These are phyloP conservation scores for Chaetorhynchus papuensis DNA, from an alignment of 2,113 vertebrate genomes.

Conservation along the genomic window DNA sequence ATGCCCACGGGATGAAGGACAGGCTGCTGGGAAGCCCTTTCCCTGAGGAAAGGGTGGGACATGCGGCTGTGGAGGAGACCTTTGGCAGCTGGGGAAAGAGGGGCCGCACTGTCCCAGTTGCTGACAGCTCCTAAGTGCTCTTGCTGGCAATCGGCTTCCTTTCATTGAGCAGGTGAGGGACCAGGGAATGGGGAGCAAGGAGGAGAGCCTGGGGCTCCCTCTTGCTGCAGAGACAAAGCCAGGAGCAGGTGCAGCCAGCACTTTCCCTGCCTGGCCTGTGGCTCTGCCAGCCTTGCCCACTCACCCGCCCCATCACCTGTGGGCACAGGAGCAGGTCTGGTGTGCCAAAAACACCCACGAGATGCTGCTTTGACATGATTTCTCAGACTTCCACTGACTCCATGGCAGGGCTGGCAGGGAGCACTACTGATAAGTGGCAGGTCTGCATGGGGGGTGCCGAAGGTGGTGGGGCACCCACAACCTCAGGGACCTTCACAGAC, in stretches of 20 bases:
- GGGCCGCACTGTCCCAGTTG: rapidly evolving
- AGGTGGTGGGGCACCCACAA: neutral
- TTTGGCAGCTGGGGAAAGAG: neutral
- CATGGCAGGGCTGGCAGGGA: neutral
- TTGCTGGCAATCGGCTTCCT: neutral
- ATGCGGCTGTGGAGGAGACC: rapidly evolving
- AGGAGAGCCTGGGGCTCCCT: neutral
- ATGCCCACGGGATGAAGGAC: neutral
- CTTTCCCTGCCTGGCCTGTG: neutral
- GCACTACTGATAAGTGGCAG: rapidly evolving
- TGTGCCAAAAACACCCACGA: neutral
- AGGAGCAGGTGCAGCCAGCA: neutral
- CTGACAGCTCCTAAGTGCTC: rapidly evolving
- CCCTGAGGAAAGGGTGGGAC: constrained; percentile 11
- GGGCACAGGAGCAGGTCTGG: neutral
- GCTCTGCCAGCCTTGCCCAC: neutral
- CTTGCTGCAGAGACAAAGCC: neutral
- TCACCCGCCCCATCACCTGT: rapidly evolving
- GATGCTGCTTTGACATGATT: neutral
- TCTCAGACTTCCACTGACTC: neutral
- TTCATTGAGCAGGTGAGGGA: neutral
- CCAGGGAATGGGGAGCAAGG: neutral
- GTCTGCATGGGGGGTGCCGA: rapidly evolving
- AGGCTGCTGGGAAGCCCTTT: neutral
- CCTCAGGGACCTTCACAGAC: neutral